phyloP scores from a whole-genome alignment of 1,140 invertebrate genomes.

The Drosophila arawakana region DNA sequence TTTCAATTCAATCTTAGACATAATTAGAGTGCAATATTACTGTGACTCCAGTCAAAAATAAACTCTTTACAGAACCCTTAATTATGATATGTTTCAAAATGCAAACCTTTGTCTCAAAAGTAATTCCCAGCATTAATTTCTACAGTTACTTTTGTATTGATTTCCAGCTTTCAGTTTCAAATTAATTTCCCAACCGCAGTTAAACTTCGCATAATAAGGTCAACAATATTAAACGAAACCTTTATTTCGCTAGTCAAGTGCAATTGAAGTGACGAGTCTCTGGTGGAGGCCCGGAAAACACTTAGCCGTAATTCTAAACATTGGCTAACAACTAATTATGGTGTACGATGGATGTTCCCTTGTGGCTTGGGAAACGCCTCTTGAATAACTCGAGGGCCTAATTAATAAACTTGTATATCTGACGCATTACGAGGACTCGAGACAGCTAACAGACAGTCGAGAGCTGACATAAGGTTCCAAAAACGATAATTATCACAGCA shows the following conservation, averaged over 20 bases:
- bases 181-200: conserved; percentile 2
- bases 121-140: no score
- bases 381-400: conserved; percentile 57
- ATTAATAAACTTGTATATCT: conserved; percentile 72
- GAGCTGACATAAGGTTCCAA: conserved; percentile 31
- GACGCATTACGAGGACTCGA: conserved; percentile 51
- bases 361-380: conserved; percentile 24
- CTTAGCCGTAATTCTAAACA: conserved; percentile 49
- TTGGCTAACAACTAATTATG: conserved; percentile 57
- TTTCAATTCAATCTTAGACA: no score
- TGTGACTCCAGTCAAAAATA: no score
- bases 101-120: no score
- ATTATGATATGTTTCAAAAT: no score
- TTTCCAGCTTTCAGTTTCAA: neutral
- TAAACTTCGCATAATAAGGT: conserved; percentile 7
- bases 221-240: conserved; percentile 18
- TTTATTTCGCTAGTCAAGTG: conserved; percentile 38
- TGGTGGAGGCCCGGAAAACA: conserved; percentile 19
- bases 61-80: no score
- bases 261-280: conserved; percentile 22
- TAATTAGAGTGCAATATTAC: no score
- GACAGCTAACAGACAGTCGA: conserved; percentile 57
- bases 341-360: conserved; percentile 47
- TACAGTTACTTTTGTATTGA: neutral
- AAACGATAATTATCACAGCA: conserved; percentile 73